A percentile compares a stretch with the other conserved stretches of the same genome.
Evolutionary conservation across 2,797 vertebrate genomes (phyloP).

Genomic region (Lagocephalus sceleratus): DNA sequence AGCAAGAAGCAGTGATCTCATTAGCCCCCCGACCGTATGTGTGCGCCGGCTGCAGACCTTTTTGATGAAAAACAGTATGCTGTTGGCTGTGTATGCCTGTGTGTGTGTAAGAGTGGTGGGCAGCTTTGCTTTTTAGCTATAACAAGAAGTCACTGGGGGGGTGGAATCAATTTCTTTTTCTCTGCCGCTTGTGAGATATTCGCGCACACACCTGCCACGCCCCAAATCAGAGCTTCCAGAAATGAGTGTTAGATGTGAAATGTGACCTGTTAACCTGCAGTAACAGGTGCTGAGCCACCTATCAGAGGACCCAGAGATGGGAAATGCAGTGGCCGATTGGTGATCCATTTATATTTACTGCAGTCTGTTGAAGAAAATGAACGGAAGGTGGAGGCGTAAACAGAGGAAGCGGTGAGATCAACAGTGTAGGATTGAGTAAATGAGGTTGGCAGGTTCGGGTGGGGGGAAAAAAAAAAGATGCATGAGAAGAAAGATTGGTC

Average conservation of each 20-base stretch:
- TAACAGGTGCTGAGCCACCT: conserved; percentile 33
- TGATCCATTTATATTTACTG: conserved; percentile 21
- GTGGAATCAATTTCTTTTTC: conserved; percentile 55
- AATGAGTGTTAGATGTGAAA: conserved; percentile 28
- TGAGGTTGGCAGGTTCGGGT: conserved; percentile 35
- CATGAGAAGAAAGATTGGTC: conserved; percentile 49
- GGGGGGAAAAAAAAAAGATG: conserved; percentile 41
- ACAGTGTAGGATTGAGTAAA: conserved; percentile 42
- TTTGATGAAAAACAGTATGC: conserved; percentile 43
- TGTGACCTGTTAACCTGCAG: conserved; percentile 38
- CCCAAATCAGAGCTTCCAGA: conserved; percentile 35
- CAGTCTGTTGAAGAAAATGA: conserved; percentile 36
- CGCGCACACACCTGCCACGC: conserved; percentile 39
- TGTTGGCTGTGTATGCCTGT: conserved; percentile 22
- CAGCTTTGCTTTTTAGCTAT: conserved; percentile 34
- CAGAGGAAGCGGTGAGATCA: conserved; percentile 44
- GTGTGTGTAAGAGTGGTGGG: conserved; percentile 8
- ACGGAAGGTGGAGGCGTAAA: conserved; percentile 15
- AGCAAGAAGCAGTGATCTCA: conserved; percentile 56
- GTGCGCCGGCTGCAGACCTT: conserved; percentile 31
- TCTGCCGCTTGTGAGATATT: conserved; percentile 39
- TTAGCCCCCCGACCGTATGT: conserved; percentile 42
- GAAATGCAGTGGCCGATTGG: too few relatives aligned
- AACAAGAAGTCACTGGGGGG: conserved; percentile 50
- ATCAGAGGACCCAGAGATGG: conserved; percentile 39